A percentile compares a stretch with the other conserved stretches of the same genome.
Evolutionary conservation across 1,140 invertebrate genomes (phyloP).

Genomic region (Cryptotermes secundus): DNA sequence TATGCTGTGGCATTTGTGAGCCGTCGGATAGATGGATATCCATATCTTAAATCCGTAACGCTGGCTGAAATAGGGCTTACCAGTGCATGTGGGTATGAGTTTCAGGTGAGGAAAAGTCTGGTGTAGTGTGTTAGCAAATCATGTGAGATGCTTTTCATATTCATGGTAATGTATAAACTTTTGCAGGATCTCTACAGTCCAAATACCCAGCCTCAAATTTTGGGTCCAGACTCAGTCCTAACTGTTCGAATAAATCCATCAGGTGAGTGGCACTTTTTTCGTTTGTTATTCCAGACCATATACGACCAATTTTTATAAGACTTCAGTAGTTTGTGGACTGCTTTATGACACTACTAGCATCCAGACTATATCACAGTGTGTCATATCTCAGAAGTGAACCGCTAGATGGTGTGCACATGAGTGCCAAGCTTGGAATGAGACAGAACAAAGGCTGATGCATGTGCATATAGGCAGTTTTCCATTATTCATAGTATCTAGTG

Average conservation of each 20-base stretch:
- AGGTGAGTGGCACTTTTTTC: background rate
- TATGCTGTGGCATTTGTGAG: constrained; percentile 42
- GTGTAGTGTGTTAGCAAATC: background rate
- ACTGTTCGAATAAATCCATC: background rate
- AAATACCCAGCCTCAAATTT: background rate
- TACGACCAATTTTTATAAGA: background rate
- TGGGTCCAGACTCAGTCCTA: background rate
- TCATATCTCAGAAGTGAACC: background rate
- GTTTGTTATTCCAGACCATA: background rate
- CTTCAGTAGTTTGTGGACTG: no score
- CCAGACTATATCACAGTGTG: background rate
- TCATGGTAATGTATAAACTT: background rate
- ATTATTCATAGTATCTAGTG: no score
- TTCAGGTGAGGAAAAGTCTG: constrained; percentile 24
- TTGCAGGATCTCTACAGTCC: background rate
- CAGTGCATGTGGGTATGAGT: constrained; percentile 30
- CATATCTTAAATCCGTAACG: constrained; percentile 37
- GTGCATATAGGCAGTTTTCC: no score
- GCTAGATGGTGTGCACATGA: no score
- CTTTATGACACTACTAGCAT: no score
- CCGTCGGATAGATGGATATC: constrained; percentile 40
- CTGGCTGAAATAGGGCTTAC: constrained; percentile 40
- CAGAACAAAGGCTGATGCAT: no score
- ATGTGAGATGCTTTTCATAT: background rate
- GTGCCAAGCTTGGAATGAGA: no score